phyloP scores from a whole-genome alignment of 92 coral and sea anemone genomes.

The Zoanthus sociatus region DNA sequence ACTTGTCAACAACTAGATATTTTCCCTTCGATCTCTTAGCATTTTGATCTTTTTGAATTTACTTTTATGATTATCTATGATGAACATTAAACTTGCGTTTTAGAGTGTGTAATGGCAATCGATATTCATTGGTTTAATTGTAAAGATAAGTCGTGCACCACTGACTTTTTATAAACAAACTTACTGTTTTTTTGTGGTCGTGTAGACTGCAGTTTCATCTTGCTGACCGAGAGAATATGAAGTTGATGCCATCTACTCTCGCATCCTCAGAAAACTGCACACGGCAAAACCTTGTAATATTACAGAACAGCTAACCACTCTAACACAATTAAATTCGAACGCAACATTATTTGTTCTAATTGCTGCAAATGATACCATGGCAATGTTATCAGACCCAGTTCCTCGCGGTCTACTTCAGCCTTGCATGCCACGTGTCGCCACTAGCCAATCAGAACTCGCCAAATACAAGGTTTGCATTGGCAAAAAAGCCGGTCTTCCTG shows the following conservation, averaged over 20 bases:
- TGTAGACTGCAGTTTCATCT: slow-evolving; percentile 1
- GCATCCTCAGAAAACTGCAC: not conserved
- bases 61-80: not conserved
- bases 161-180: not conserved
- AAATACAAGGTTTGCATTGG: slow-evolving; percentile 92
- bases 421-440: slow-evolving; percentile 33
- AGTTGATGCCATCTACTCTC: slow-evolving; percentile 21
- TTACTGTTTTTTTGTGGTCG: slow-evolving; percentile 4
- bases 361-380: slow-evolving; percentile 42
- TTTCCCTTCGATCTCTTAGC: not conserved
- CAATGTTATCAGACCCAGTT: slow-evolving; percentile 17
- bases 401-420: slow-evolving; percentile 1
- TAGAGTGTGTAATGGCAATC: not conserved
- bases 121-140: not conserved
- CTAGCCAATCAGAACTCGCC: slow-evolving; percentile 95
- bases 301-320: not conserved
- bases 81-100: not conserved
- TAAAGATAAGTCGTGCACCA: not conserved
- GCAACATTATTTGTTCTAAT: slow-evolving; percentile 43
- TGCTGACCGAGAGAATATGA: not conserved
- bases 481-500: slow-evolving; percentile 54
- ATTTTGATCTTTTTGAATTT: not conserved
- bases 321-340: slow-evolving; percentile 2
- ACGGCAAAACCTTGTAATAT: not conserved
- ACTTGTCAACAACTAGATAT: not conserved